phyloP scores from a whole-genome alignment of 2,888 invertebrate genomes.

The Saturnia pavonia region DNA sequence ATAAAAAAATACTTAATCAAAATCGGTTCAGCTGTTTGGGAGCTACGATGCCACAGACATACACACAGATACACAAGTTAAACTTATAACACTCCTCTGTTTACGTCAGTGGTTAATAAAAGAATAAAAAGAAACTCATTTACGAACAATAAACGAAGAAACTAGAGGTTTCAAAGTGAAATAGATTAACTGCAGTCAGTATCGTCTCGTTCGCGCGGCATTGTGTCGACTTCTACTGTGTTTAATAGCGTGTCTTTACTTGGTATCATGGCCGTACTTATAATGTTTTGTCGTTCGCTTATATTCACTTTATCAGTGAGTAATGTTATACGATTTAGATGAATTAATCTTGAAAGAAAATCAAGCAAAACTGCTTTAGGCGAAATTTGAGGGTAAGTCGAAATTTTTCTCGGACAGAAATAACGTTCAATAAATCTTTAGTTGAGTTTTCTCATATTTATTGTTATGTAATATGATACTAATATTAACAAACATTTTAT shows the following conservation, averaged over 20 bases:
- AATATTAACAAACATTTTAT: too few relatives aligned
- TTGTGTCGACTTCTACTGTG: neutral
- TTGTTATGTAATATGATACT: too few relatives aligned
- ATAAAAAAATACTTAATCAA: too few relatives aligned
- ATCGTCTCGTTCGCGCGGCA: neutral
- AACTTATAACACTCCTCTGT: too few relatives aligned
- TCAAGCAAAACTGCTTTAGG: neutral
- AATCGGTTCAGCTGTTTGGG: too few relatives aligned
- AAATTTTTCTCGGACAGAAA: too few relatives aligned
- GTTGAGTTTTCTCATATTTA: too few relatives aligned
- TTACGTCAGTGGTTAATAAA: neutral
- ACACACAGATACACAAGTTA: too few relatives aligned
- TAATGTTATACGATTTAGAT: slow-evolving; percentile 1
- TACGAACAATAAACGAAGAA: neutral
- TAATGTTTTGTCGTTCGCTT: neutral
- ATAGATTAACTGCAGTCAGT: neutral
- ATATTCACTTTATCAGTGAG: neutral
- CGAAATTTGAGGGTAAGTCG: too few relatives aligned
- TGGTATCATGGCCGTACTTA: neutral
- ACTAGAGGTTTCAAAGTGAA: neutral
- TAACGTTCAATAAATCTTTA: too few relatives aligned
- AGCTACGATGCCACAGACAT: too few relatives aligned
- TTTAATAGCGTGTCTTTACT: neutral
- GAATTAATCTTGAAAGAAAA: neutral
- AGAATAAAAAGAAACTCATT: neutral